These are phyloP conservation scores for Ormyrus pomaceus DNA, from an alignment of 2,888 invertebrate species.

Conservation along the genomic window DNA sequence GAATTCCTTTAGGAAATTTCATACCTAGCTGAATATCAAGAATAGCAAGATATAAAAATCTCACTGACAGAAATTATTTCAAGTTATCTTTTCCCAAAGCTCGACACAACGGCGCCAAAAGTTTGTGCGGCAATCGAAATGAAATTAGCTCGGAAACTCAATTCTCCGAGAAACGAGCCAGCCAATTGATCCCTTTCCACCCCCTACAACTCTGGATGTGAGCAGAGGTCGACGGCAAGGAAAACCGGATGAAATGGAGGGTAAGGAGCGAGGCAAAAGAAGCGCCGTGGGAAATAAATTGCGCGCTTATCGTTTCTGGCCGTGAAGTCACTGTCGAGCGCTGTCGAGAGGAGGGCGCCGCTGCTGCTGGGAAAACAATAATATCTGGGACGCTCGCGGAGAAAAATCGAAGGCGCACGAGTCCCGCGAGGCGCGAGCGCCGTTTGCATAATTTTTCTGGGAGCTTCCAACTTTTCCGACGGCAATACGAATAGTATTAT, in stretches of 20 bases:
- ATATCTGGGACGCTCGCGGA: constrained; percentile 40
- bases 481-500: not conserved
- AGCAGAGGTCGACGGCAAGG: not conserved
- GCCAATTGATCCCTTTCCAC: no score
- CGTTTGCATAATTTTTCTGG: constrained; percentile 46
- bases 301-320: constrained; percentile 52
- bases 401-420: not conserved
- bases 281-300: constrained; percentile 47
- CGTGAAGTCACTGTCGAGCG: constrained; percentile 21
- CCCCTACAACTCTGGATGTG: constrained; percentile 10
- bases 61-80: no score
- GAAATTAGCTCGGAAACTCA: no score
- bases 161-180: no score
- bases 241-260: constrained; percentile 36
- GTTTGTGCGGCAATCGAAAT: no score
- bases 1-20: no score
- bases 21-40: no score
- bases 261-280: constrained; percentile 4
- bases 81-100: no score
- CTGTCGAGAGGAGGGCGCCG: not conserved
- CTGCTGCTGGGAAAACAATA: constrained; percentile 51
- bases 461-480: not conserved
- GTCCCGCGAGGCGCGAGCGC: not conserved
- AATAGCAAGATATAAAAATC: no score
- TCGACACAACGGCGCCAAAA: no score